Percentiles rank a stretch among this genome's conserved stretches.
Evolutionary conservation across 35 echinoderm and acorn worm species (phyloP).

Genomic region (Amphiura filiformis): DNA sequence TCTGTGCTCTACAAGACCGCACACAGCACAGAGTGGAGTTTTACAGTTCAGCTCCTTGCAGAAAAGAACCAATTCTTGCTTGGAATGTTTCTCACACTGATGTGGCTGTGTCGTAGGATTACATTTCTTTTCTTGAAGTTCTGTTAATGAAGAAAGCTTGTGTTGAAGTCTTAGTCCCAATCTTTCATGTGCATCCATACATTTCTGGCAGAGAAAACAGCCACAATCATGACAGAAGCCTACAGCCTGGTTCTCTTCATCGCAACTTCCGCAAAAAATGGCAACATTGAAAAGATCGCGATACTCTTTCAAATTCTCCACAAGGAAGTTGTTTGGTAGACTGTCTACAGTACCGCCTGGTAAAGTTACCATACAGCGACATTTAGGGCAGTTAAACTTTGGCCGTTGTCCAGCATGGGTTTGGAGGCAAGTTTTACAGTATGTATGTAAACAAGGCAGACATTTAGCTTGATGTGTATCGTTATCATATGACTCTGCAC

Average conservation of each 20-base stretch:
- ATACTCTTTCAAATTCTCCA: not conserved
- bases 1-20: not conserved
- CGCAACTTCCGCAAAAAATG: not conserved
- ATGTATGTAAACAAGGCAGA: too few species aligned
- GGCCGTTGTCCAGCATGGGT: too few species aligned
- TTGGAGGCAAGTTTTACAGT: too few species aligned
- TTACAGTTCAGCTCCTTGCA: not conserved
- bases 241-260: not conserved
- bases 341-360: too few species aligned
- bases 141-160: not conserved
- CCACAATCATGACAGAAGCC: not conserved
- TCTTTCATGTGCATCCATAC: not conserved
- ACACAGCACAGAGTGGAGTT: not conserved
- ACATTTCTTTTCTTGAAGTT: not conserved
- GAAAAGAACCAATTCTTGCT: not conserved
- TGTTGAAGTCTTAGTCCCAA: not conserved
- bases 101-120: not conserved
- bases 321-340: not conserved
- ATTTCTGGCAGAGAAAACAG: not conserved
- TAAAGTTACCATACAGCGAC: not conserved
- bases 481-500: too few species aligned
- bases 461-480: too few species aligned
- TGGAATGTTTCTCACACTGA: not conserved
- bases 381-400: not conserved
- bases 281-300: not conserved